Conservation (phyloP, 2,797 vertebrate genomes). For the Onychomys leucogaster region DNA sequence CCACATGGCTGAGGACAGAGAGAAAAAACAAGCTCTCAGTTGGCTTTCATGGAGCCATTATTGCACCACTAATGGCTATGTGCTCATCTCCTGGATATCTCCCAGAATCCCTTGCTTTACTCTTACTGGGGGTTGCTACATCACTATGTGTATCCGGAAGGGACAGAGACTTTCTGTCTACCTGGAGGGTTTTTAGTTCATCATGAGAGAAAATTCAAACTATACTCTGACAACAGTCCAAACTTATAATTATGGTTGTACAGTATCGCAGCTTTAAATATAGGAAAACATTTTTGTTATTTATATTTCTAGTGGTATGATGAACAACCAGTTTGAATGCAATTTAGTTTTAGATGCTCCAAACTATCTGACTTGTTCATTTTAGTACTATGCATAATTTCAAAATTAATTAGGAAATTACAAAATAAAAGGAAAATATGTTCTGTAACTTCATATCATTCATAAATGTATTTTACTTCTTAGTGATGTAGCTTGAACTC, state of each 20-base stretch:
- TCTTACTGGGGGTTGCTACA: not conserved
- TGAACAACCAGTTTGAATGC: not conserved
- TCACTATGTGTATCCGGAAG: not conserved
- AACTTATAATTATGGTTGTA: slow-evolving; percentile 38
- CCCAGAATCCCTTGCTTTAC: not conserved
- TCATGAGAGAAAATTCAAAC: not conserved
- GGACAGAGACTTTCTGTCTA: not conserved
- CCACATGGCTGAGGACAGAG: not conserved
- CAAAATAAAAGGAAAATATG: slow-evolving; percentile 22
- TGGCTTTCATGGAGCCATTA: not conserved
- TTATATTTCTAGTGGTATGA: not conserved
- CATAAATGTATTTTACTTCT: slow-evolving; percentile 53
- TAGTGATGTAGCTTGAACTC: slow-evolving; percentile 37
- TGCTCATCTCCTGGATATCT: not conserved
- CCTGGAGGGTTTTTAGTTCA: not conserved
- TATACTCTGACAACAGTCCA: not conserved
- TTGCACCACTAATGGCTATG: no score
- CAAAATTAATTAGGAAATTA: slow-evolving; percentile 34
- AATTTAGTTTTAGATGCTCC: slow-evolving; percentile 55
- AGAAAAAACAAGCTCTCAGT: not conserved
- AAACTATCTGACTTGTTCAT: not conserved
- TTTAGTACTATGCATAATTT: slow-evolving; percentile 20
- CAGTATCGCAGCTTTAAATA: slow-evolving; percentile 3
- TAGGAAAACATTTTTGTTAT: slow-evolving; percentile 13
- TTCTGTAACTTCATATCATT: slow-evolving; percentile 27